These are phyloP conservation scores for Papilio glaucus DNA, from an alignment of 1,140 invertebrate genomes.

Conservation along the genomic window DNA sequence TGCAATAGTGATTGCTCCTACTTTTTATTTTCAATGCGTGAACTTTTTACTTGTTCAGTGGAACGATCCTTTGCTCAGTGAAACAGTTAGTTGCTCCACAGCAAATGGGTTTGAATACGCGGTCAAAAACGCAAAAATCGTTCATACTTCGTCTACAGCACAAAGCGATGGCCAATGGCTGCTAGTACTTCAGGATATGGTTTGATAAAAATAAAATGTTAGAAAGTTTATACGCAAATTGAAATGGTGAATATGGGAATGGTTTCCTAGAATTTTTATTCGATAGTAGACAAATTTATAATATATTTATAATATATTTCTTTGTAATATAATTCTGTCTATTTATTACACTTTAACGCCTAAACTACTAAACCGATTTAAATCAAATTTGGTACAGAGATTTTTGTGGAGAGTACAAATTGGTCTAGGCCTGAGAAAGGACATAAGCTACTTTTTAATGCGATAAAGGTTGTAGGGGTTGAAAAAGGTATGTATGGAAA, in stretches of 20 bases:
- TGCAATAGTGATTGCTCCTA: not conserved
- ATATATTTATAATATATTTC: too few species aligned
- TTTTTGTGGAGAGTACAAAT: too few species aligned
- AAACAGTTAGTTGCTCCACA: constrained; percentile 27
- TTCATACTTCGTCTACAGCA: not conserved
- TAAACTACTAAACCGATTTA: too few species aligned
- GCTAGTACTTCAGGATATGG: not conserved
- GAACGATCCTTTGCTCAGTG: constrained; percentile 32
- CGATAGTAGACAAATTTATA: too few species aligned
- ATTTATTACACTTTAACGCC: too few species aligned
- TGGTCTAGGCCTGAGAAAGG: too few species aligned
- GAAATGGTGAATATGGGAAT: not conserved
- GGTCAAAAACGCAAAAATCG: constrained; percentile 36
- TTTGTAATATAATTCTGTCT: constrained; percentile 1
- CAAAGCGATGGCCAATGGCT: constrained; percentile 12
- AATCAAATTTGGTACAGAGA: too few species aligned
- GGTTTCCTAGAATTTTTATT: not conserved
- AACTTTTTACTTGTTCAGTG: constrained; percentile 25
- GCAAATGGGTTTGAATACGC: constrained; percentile 32
- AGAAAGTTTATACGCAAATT: not conserved
- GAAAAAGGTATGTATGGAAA: too few species aligned
- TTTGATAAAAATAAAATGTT: not conserved
- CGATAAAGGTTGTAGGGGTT: too few species aligned
- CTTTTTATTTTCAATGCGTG: constrained; percentile 17
- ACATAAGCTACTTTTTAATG: too few species aligned